Percentiles rank a stretch among this genome's conserved stretches.
Conservation (phyloP, 2,113 vertebrate genomes). For the Percopsis transmontana region DNA sequence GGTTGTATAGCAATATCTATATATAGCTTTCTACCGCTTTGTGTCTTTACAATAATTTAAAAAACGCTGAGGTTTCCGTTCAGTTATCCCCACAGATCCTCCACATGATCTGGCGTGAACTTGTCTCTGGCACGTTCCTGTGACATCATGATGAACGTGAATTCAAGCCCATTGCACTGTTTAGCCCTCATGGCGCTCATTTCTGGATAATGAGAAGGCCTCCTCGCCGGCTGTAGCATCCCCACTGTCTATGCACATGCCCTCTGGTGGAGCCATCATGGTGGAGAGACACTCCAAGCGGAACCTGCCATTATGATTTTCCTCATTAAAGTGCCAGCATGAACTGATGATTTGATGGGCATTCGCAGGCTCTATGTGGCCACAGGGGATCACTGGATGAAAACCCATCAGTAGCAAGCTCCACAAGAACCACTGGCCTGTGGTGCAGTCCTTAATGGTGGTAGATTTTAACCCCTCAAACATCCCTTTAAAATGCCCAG, state of each 20-base stretch:
- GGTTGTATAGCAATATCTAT: neutral
- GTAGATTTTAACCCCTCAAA: constrained; percentile 46
- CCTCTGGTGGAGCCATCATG: constrained; percentile 42
- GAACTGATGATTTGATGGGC: constrained; percentile 47
- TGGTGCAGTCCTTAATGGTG: constrained; percentile 39
- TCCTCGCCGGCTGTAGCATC: constrained; percentile 33
- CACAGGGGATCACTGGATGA: constrained; percentile 22
- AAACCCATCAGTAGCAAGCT: constrained; percentile 31
- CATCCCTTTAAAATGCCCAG: constrained; percentile 25
- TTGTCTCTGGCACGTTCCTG: constrained; percentile 31
- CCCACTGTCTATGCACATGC: constrained; percentile 22
- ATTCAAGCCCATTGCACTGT: constrained; percentile 39
- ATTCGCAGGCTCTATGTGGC: constrained; percentile 11
- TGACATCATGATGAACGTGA: constrained; percentile 62
- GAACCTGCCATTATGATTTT: constrained; percentile 55
- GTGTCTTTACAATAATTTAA: neutral
- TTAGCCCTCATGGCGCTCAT: constrained; percentile 44
- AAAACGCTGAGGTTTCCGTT: neutral
- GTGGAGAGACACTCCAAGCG: constrained; percentile 38
- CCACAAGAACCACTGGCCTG: constrained; percentile 11
- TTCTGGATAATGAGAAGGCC: constrained; percentile 62
- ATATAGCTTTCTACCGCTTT: neutral
- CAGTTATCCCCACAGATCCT: constrained; percentile 12
- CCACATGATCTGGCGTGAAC: constrained; percentile 34
- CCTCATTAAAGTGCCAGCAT: constrained; percentile 67